Base-by-base conservation (phyloP, 37 sponge, comb jelly and placozoan species). In the Crambe crambe region DNA sequence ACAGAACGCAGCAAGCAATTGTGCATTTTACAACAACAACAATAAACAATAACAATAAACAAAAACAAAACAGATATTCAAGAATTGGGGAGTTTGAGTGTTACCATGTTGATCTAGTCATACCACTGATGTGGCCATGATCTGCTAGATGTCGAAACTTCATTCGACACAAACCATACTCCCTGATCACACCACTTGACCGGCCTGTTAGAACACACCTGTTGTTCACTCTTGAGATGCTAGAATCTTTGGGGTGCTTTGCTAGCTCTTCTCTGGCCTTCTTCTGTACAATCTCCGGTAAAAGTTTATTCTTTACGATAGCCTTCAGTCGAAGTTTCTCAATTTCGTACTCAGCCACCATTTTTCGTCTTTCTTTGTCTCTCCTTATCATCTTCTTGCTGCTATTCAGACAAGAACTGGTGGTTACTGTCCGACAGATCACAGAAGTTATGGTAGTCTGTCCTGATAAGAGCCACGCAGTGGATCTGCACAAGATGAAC, bases 181-280 rank as follows among this genome's bases (percentile, higher is more conserved):
- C 71, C 35, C 42, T 72, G 32, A 89, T 20, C 4, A 93, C 80
- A 4, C 90, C 93, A 5, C 86, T 69, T 10, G 76, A 60, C 22
- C 93, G 74, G n/a, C 90, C 93, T 10, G 90, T 93, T 65, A 89
- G 27, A 34, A 78, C 75, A 74, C 93, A 93, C 25, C 93, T 70
- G 59, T 89, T 93, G 6, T 86, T 71, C 21, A 93, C 79, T 5
- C 93, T 39, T 31, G 87, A 85, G 2, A 93, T 63, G 39, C 91
- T 75, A 3, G 85, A 74, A 42, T 93, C 90, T 43, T 83, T 74
- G 23, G 91, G 91, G 1, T 84, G 81, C 22, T 38, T 20, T 12
- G 78, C 70, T 22, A 93, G 70, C 0, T 72, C 82, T 9, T 60
- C 51, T 22, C 29, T 77, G 2, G 93, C 93, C 37, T 80, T 78